Evolutionary conservation across 2,113 vertebrate genomes (phyloP).

Genomic region (Lamprologus tigripictilis): DNA sequence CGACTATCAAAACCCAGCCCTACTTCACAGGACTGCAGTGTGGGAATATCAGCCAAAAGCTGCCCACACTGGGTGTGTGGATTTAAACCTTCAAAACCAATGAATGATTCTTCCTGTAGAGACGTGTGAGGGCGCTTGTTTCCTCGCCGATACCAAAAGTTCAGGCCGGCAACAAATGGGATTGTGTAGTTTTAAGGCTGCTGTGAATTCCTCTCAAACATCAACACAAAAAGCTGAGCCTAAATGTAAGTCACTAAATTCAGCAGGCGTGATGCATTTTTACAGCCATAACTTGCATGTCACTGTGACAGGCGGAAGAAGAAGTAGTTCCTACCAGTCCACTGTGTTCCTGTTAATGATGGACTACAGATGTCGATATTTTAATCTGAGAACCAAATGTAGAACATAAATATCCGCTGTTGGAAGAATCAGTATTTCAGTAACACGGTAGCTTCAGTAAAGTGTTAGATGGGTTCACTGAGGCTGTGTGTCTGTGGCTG

Average conservation of each 20-base stretch:
- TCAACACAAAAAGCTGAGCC: neutral
- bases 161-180: neutral
- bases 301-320: neutral
- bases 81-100: neutral
- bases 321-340: neutral
- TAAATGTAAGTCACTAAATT: fast-evolving
- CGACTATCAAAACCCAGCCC: neutral
- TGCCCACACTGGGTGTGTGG: neutral
- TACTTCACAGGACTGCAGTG: neutral
- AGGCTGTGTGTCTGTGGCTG: neutral
- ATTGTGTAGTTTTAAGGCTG: neutral
- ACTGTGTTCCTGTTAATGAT: neutral
- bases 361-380: neutral
- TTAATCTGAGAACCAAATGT: fast-evolving
- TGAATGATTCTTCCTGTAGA: neutral
- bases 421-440: neutral
- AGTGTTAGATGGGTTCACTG: neutral
- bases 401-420: neutral
- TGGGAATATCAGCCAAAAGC: neutral
- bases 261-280: neutral
- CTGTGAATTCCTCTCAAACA: neutral
- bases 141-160: neutral
- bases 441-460: neutral
- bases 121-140: neutral
- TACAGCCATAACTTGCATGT: neutral